Base-by-base conservation (phyloP, 2,888 invertebrate genomes). In the Cheilosia impressa region DNA sequence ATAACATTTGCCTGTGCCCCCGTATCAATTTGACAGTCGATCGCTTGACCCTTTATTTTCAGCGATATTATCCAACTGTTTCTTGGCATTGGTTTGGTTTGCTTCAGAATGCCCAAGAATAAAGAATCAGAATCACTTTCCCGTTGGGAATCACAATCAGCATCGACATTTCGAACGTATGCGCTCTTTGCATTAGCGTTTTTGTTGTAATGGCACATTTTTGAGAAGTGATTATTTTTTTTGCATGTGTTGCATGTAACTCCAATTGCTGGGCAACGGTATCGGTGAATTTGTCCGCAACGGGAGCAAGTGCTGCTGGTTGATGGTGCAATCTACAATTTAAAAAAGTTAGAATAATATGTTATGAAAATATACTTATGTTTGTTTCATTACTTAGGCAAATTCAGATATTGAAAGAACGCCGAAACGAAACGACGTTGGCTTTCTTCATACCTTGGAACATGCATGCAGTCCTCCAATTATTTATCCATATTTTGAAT, bases 201-300 rank as follows among this genome's bases (percentile, higher is more conserved):
- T 41, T 41, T 41, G 41, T 53, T 24, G 53, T 27, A 24, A 24
- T 27, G 53, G 1, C 19, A 50, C 50, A 50, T 50, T 19, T 53
- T 53, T 4, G 53, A 53, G 17, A 53, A 53, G 17, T 53, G 53
- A 19, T 17, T 50, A 5, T 50, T 50, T 17, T 19, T 50, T 50
- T 19, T 50, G 1, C 47, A 50, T 50, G 41, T 45, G 7, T 45
- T 69, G 57, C 45, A 55, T 57, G 19, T 69, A 57, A 31, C 31
- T 19, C 34, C 57, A 34, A 38, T 57, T 5, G 57, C 34, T 17
- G 19, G 19, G 15, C 53, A 66, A n/a, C 53, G 66, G 24, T 41
- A 66, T 17, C 66, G 41, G 15, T 66, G 66, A 53, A 53, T 52
- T 17, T 65, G 15, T 31, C 65, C 65, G 34, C 50, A 65, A 65